These are phyloP conservation scores for Macaca mulatta DNA, from an alignment of 2,113 vertebrate genomes.

Conservation along the genomic window DNA sequence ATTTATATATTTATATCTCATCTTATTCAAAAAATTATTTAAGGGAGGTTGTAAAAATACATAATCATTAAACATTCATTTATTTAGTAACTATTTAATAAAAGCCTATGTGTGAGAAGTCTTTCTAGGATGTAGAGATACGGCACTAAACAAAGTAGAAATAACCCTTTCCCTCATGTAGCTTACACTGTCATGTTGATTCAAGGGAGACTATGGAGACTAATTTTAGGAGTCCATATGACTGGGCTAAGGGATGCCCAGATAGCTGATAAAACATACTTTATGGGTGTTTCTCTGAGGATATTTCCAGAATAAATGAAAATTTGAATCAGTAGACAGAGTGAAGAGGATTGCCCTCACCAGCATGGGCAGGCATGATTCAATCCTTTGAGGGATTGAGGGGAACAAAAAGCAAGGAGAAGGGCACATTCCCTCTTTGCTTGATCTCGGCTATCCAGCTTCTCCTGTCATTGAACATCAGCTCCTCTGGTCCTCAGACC, in stretches of 20 bases:
- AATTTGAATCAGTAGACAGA: not conserved
- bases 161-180: not conserved
- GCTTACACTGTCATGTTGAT: not conserved
- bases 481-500: not conserved
- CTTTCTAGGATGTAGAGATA: not conserved
- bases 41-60: not conserved
- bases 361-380: not conserved
- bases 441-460: not conserved
- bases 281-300: not conserved
- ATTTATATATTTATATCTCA: too few relatives aligned
- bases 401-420: not conserved
- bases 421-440: not conserved
- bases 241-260: not conserved
- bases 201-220: too few relatives aligned
- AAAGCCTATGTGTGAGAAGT: not conserved
- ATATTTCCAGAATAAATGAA: not conserved
- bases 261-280: not conserved
- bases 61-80: not conserved
- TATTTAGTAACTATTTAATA: too few relatives aligned
- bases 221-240: not conserved
- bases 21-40: not conserved
- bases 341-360: not conserved
- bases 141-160: not conserved
- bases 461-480: not conserved
- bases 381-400: not conserved